These are phyloP conservation scores for Pteropus rufus DNA, from an alignment of 2,797 vertebrate genomes.

Conservation along the genomic window DNA sequence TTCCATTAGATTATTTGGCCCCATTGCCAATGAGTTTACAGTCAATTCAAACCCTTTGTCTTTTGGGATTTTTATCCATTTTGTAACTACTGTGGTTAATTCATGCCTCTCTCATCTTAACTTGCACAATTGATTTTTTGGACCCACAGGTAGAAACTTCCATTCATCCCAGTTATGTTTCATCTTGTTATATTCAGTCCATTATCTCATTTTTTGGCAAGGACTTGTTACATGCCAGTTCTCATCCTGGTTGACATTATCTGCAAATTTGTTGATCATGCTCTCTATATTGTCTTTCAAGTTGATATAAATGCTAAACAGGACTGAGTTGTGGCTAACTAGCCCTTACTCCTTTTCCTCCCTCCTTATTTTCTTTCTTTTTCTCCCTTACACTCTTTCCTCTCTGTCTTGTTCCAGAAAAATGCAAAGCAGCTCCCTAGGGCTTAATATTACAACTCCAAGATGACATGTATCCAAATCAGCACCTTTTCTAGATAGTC, in stretches of 20 bases:
- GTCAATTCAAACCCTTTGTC: slow-evolving; percentile 29
- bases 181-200: slow-evolving; percentile 44
- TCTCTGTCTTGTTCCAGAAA: neutral
- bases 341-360: neutral
- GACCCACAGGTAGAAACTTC: slow-evolving; percentile 24
- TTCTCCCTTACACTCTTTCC: neutral
- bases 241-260: neutral
- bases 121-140: slow-evolving; percentile 50
- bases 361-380: neutral
- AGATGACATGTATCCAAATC: neutral
- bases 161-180: slow-evolving; percentile 41
- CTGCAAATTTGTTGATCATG: neutral
- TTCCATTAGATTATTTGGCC: slow-evolving; percentile 9
- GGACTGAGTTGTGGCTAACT: neutral
- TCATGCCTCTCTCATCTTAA: slow-evolving; percentile 54
- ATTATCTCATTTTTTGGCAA: slow-evolving; percentile 5
- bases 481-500: neutral
- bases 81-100: slow-evolving; percentile 26
- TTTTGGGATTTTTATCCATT: slow-evolving; percentile 44
- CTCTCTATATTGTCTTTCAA: neutral
- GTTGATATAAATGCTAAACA: neutral
- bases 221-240: neutral
- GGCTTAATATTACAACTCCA: neutral
- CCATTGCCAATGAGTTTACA: neutral
- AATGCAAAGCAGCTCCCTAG: neutral